Base-by-base conservation (phyloP, 2,797 vertebrate genomes). In the Pantherophis alleghaniensis region DNA sequence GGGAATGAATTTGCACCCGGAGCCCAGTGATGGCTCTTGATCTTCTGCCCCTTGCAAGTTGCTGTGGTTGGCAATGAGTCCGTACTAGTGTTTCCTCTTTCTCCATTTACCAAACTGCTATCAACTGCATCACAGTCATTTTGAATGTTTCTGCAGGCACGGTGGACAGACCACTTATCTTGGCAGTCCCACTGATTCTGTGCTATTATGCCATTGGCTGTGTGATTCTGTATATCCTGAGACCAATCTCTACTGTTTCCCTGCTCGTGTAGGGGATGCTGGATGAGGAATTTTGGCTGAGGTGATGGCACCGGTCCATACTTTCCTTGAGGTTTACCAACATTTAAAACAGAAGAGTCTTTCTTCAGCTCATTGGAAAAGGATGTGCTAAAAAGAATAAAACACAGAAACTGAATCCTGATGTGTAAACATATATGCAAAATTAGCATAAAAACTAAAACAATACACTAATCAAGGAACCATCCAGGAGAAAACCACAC, bases 321-420 rank as follows among this genome's bases (percentile, higher is more conserved):
- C 96, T 94, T 97, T 96, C 97, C 97, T 60, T 97, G 96, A 94
- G 96, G 94, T 95, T 97, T 97, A 93, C 97, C 28, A 91, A 96
- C 90, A 88, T 93, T 97, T 53, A 97, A 88, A 94, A 94, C 87
- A 53, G 96, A 96, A 91, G 96, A 87, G 32, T 98, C 97, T 94
- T 97, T 98, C 96, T 97, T 98, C 96, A 96, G 42, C 47, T 98
- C 98, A 3, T 88, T 94, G 56, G 95, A 94, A 95, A 92, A 96
- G 93, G 97, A 94, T 0, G 95, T 5, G 89, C 97, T 98, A 90
- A 83, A 97, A 96, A 1, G 87, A 69, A 2, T 90, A 91, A 95
- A 91, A 2, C 92, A 96, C 91, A 74, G 94, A 92, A 74, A 96
- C 5, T 55, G 55, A 59, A 86, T 90, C 13, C 2, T 0, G n/a